Base-by-base conservation (phyloP, 1,140 invertebrate genomes). In the Drosophila kanapiae region DNA sequence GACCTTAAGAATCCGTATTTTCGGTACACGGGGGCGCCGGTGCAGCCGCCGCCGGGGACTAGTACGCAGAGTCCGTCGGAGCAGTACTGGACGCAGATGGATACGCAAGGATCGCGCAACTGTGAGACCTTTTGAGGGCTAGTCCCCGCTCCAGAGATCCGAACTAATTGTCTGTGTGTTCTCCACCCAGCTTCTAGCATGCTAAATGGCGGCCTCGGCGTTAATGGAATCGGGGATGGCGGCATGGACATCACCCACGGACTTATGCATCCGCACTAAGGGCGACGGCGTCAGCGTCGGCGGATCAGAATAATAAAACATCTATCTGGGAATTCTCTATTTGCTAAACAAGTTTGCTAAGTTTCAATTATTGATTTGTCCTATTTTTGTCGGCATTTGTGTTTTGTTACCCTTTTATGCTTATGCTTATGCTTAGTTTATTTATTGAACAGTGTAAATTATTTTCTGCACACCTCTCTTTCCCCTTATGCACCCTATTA, bases 1-100 rank as follows among this genome's bases (percentile, higher is more conserved):
- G 99, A 99, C 94, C 94, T 99, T 77, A 99, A 99, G 94, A 99
- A 99, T 94, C 99, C 99, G 9, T 99, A 99, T 95, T 99, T 99
- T 94, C 94, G 96, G 93, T 98, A 98, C 84, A 97, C 97, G 6
- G 97, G 97, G 35, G 96, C 97, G 43, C 96, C 97, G 2, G 96
- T 97, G 1, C 96, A 96, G 64, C 97, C 97, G 7, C 98, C 98
- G 6, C 98, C 98, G 6, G 98, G 98, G 29, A 95, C 96, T 49
- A 97, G 97, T 84, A 96, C 95, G 68, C 96, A 96, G 47, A 99
- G 98, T 10, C 98, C 98, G 0, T 98, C 97, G 91, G 98, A 99
- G 93, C 95, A 95, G 42, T 98, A 98, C 90, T 98, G 97, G 97
- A 95, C 95, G 60, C 96, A 96, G 62, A 93, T 98, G 47, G 97